phyloP scores from a whole-genome alignment of 1,140 invertebrate species.

The Pachypsylla venusta region DNA sequence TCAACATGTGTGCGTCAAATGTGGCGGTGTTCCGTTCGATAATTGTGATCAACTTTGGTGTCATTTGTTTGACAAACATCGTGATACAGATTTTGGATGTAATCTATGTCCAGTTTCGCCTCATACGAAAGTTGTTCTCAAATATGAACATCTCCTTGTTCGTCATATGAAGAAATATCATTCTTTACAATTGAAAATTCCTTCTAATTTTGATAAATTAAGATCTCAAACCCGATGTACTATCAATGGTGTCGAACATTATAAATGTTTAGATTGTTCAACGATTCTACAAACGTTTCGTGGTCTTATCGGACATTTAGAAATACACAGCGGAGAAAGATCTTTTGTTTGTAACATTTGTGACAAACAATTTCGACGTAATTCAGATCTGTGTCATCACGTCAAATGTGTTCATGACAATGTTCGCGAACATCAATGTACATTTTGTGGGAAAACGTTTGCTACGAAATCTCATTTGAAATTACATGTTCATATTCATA shows the following conservation, averaged over 20 bases:
- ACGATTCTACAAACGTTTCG: neutral
- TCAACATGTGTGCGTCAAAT: neutral
- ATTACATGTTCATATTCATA: conserved; percentile 31
- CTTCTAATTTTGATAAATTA: neutral
- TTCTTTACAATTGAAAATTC: neutral
- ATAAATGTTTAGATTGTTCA: conserved; percentile 2
- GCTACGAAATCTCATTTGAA: conserved; percentile 49
- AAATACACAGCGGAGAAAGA: conserved; percentile 53
- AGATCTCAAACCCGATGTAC: neutral
- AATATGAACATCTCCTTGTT: neutral
- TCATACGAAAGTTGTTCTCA: neutral
- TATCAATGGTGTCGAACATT: neutral
- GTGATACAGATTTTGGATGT: neutral
- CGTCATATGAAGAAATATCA: conserved; percentile 2
- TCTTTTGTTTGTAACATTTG: conserved; percentile 53
- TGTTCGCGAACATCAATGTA: conserved; percentile 23
- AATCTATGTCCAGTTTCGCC: neutral
- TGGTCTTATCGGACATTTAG: conserved; percentile 31
- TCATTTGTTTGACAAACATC: neutral
- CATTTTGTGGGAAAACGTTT: conserved; percentile 41
- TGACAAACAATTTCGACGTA: conserved; percentile 46
- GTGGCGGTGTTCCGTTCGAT: neutral
- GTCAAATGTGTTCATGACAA: conserved; percentile 42
- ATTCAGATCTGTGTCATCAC: conserved; percentile 66
- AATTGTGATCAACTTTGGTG: conserved; percentile 2